Conservation (phyloP, 2,888 invertebrate species). For the Andrena chrysosceles region DNA sequence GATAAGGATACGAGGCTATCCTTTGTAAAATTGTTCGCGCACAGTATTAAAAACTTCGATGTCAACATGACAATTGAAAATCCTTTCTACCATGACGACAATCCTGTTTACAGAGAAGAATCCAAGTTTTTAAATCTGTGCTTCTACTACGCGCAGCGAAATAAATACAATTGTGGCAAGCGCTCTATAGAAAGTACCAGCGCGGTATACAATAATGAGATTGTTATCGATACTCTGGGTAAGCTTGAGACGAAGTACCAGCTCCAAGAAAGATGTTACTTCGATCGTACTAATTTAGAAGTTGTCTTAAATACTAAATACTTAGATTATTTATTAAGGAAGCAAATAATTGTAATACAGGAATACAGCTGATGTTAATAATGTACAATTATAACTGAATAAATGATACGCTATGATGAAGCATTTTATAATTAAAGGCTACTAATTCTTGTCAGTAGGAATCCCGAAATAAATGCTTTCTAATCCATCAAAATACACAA, state of each 20-base stretch:
- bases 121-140: slow-evolving; percentile 76
- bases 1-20: slow-evolving; percentile 16
- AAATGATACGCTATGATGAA: slow-evolving; percentile 28
- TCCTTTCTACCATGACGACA: slow-evolving; percentile 86
- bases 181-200: slow-evolving; percentile 1
- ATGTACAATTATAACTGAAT: slow-evolving; percentile 31
- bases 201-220: slow-evolving; percentile 13
- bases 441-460: slow-evolving; percentile 22
- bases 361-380: slow-evolving; percentile 46
- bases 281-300: slow-evolving; percentile 63
- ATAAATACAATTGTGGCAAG: not conserved
- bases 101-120: slow-evolving; percentile 86
- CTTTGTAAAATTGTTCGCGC: slow-evolving; percentile 58
- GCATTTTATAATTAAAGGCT: slow-evolving; percentile 28
- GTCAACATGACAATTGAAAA: slow-evolving; percentile 78
- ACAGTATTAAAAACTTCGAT: slow-evolving; percentile 29
- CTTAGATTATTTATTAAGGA: slow-evolving; percentile 71
- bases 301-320: slow-evolving; percentile 67
- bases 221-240: not conserved
- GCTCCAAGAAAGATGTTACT: slow-evolving; percentile 57
- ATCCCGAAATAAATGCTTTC: slow-evolving; percentile 53
- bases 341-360: slow-evolving; percentile 64
- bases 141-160: slow-evolving; percentile 51
- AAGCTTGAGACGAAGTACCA: slow-evolving; percentile 57
- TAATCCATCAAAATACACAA: slow-evolving; percentile 62